Conservation (phyloP, 1,140 invertebrate species). For the Semibalanus balanoides region DNA sequence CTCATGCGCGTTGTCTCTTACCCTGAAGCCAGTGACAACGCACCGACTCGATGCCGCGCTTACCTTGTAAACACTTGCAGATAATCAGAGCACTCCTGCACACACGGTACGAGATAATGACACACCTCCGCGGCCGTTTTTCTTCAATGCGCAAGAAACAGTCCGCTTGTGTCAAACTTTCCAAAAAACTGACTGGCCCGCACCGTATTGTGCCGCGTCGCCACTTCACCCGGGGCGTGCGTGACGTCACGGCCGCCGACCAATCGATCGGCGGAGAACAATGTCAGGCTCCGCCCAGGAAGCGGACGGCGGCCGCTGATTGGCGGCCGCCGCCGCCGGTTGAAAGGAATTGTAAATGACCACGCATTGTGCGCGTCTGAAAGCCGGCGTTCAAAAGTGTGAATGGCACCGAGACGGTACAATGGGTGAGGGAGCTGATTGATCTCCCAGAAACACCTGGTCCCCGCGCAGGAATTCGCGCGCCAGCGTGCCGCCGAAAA, state of each 20-base stretch:
- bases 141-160: background rate
- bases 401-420: background rate
- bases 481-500: background rate
- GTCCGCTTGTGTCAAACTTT: background rate
- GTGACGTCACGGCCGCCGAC: background rate
- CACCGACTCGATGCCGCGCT: background rate
- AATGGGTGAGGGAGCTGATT: background rate
- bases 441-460: background rate
- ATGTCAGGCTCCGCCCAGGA: slow-evolving; percentile 6
- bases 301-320: background rate
- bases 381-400: background rate
- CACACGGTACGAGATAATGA: background rate
- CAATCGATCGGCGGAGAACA: slow-evolving; percentile 1
- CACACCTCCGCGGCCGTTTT: background rate
- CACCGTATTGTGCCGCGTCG: background rate
- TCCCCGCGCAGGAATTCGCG: background rate
- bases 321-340: background rate
- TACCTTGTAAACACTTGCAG: background rate
- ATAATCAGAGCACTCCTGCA: background rate
- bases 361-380: slow-evolving; percentile 5
- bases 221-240: background rate
- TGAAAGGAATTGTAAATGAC: slow-evolving; percentile 7
- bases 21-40: background rate
- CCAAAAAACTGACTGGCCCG: slow-evolving; percentile 2
- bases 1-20: background rate